phyloP scores from a whole-genome alignment of 2,888 invertebrate species.

The Drosophila suboccidentalis region DNA sequence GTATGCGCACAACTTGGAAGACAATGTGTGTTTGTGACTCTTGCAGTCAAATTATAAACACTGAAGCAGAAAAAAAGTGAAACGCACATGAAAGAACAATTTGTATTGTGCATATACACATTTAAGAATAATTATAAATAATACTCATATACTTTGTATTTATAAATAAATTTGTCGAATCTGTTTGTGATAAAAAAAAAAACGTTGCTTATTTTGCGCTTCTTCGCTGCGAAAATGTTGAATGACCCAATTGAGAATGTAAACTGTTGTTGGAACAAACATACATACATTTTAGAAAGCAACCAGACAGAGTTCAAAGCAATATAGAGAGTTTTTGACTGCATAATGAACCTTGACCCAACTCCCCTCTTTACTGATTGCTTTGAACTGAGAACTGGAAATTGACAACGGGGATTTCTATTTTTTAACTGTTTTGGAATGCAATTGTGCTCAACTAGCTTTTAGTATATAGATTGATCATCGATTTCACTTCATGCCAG shows the following conservation, averaged over 20 bases:
- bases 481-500: not conserved
- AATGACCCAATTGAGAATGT: slow-evolving; percentile 22
- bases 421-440: too few species aligned
- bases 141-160: slow-evolving; percentile 11
- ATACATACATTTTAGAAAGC: slow-evolving; percentile 23
- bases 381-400: not conserved
- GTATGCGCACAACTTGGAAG: slow-evolving; percentile 15
- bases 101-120: slow-evolving; percentile 4
- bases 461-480: not conserved
- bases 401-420: not conserved
- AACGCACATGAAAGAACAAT: slow-evolving; percentile 11
- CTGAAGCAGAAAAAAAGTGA: slow-evolving; percentile 4
- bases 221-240: slow-evolving; percentile 9
- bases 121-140: slow-evolving; percentile 16
- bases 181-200: slow-evolving; percentile 5
- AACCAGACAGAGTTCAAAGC: slow-evolving; percentile 29
- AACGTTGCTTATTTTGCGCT: not conserved
- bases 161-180: slow-evolving; percentile 13
- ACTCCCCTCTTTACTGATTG: not conserved
- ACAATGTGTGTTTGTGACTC: slow-evolving; percentile 2
- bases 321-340: slow-evolving; percentile 37
- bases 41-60: slow-evolving; percentile 14
- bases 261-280: slow-evolving; percentile 1
- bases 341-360: slow-evolving; percentile 19
- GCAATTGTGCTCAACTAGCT: not conserved